These are phyloP conservation scores for Gila robusta DNA, from an alignment of 2,797 vertebrate species.

Conservation along the genomic window DNA sequence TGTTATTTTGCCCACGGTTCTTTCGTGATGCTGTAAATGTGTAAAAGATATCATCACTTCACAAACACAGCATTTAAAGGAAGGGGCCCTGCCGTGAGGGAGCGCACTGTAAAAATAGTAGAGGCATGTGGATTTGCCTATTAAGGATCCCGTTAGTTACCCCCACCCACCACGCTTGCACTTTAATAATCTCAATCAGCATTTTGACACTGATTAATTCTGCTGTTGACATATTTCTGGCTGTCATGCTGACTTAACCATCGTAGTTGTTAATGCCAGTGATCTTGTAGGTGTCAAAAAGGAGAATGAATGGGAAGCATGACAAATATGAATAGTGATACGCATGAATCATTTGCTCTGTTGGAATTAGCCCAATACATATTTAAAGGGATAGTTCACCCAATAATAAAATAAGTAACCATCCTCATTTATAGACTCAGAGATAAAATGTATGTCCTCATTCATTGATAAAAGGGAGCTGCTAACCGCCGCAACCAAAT, in stretches of 20 bases:
- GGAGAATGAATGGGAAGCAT: constrained; percentile 68
- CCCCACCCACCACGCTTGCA: constrained; percentile 13
- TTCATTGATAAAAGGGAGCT: not conserved
- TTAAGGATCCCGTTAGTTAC: constrained; percentile 20
- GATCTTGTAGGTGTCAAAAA: constrained; percentile 66
- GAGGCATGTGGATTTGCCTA: constrained; percentile 18
- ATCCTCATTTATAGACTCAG: not conserved
- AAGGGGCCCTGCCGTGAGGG: constrained; percentile 23
- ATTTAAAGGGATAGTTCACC: constrained; percentile 43
- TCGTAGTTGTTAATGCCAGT: constrained; percentile 58
- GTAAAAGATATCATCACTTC: constrained; percentile 46
- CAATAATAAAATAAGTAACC: not conserved
- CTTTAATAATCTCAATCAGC: constrained; percentile 67
- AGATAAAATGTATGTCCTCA: not conserved
- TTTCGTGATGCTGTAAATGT: constrained; percentile 30
- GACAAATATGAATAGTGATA: constrained; percentile 71
- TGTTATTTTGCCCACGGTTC: constrained; percentile 34
- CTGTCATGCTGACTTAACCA: constrained; percentile 67
- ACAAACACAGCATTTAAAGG: constrained; percentile 30
- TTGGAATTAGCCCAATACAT: constrained; percentile 72
- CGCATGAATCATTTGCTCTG: constrained; percentile 69
- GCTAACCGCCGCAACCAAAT: not conserved
- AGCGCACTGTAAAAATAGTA: constrained; percentile 42
- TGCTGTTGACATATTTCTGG: constrained; percentile 71
- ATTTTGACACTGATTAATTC: constrained; percentile 74